Evolutionary conservation across 2,888 invertebrate genomes (phyloP).

Genomic region (Patella pellucida): DNA sequence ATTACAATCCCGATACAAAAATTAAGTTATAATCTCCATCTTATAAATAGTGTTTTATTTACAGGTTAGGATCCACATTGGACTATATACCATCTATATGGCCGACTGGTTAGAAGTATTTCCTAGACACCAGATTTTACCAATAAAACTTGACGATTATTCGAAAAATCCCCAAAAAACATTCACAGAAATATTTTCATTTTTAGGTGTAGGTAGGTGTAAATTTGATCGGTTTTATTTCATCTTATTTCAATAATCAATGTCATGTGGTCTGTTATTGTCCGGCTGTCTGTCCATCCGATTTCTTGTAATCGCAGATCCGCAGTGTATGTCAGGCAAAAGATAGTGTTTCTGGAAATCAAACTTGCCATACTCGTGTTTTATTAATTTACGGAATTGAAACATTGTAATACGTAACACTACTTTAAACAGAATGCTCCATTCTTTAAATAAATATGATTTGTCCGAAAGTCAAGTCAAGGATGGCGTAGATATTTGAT

Average conservation of each 20-base stretch:
- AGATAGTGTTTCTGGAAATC: no score
- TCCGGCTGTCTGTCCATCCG: neutral
- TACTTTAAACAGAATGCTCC: neutral
- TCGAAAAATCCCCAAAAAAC: neutral
- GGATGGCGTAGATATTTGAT: no score
- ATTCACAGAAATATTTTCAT: constrained; percentile 4
- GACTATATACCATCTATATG: neutral
- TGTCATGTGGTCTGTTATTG: neutral
- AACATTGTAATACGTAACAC: neutral
- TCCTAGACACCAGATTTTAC: neutral
- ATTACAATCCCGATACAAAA: no score
- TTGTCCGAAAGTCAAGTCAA: no score
- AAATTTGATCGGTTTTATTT: neutral
- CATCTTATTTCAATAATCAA: neutral
- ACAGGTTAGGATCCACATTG: neutral
- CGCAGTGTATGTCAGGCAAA: no score
- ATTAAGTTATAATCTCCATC: no score
- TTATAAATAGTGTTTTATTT: neutral
- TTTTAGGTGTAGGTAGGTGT: constrained; percentile 15
- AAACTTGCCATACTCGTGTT: no score
- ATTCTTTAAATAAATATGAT: neutral
- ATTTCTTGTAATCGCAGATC: neutral
- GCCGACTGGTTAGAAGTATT: neutral
- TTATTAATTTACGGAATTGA: neutral
- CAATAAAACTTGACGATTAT: neutral